These are phyloP conservation scores for Dynastes hyllus DNA, from an alignment of 2,888 invertebrate genomes.

Conservation along the genomic window DNA sequence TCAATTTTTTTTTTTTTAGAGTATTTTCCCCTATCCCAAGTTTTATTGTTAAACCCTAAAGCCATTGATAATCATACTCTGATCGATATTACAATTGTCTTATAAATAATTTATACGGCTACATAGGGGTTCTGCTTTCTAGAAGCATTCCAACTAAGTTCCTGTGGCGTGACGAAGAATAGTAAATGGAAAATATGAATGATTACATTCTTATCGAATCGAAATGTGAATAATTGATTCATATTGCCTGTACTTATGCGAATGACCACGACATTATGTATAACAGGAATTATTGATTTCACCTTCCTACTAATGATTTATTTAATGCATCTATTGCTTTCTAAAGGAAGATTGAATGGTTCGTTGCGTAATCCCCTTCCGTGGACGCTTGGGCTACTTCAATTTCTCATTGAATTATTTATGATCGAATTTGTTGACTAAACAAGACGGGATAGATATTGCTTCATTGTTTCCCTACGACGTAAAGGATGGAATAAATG, in stretches of 20 bases:
- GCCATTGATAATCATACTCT: too few species aligned
- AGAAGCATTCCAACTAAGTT: conserved; percentile 1
- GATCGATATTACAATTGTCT: background rate
- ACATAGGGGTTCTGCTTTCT: background rate
- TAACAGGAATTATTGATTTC: conserved; percentile 41
- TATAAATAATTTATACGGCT: conserved; percentile 5
- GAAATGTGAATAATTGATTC: conserved; percentile 11
- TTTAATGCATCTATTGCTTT: conserved; percentile 34
- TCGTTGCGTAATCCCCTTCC: conserved; percentile 24
- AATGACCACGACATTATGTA: background rate
- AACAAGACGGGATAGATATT: conserved; percentile 23
- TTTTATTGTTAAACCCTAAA: too few species aligned
- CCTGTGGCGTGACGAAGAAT: background rate
- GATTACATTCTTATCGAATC: conserved; percentile 10
- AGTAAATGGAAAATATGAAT: background rate
- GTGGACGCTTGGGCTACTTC: conserved; percentile 20
- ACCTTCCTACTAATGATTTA: conserved; percentile 39
- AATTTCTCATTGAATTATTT: conserved; percentile 41
- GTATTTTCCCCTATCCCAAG: too few species aligned
- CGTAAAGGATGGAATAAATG: background rate
- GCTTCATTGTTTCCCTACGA: conserved; percentile 3
- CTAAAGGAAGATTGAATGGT: conserved; percentile 31
- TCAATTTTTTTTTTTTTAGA: too few species aligned
- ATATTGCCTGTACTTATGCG: background rate
- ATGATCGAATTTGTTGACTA: conserved; percentile 33